Conservation (phyloP, 30 jellyfish, hydroid and myxozoan species). For the Sanderia malayensis region DNA sequence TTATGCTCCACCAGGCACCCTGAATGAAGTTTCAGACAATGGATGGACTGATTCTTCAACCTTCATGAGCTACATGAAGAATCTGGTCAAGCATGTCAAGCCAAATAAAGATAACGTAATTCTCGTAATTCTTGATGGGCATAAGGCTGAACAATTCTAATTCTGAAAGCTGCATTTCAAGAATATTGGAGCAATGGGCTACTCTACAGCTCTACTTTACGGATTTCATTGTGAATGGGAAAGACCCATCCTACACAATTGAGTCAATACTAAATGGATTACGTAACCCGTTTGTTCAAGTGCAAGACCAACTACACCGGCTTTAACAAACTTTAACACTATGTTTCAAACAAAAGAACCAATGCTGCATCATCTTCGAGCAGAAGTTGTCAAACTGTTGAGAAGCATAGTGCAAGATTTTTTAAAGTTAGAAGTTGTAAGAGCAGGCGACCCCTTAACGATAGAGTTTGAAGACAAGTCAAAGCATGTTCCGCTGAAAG, state of each 20-base stretch:
- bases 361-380: slow-evolving; percentile 29
- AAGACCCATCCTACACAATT: slow-evolving; percentile 33
- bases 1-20: slow-evolving; percentile 47
- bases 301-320: slow-evolving; percentile 19
- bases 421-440: slow-evolving; percentile 3
- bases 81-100: slow-evolving; percentile 15
- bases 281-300: slow-evolving; percentile 20
- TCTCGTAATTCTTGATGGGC: slow-evolving; percentile 43
- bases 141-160: slow-evolving; percentile 33
- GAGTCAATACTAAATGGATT: slow-evolving; percentile 18
- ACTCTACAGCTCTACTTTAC: slow-evolving; percentile 20
- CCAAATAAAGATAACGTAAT: slow-evolving; percentile 5
- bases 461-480: slow-evolving; percentile 11
- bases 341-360: slow-evolving; percentile 44
- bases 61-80: slow-evolving; percentile 27
- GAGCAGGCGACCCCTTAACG: slow-evolving; percentile 30
- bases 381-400: slow-evolving; percentile 20
- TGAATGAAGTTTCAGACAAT: slow-evolving; percentile 40
- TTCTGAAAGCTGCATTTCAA: slow-evolving; percentile 20
- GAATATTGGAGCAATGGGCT: slow-evolving; percentile 23
- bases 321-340: slow-evolving; percentile 21
- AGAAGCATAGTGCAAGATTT: slow-evolving; percentile 7
- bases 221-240: slow-evolving; percentile 8
- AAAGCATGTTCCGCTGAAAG: slow-evolving; percentile 12
- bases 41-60: slow-evolving; percentile 45